Conservation (phyloP, 2,113 vertebrate species). For the Rana temporaria region DNA sequence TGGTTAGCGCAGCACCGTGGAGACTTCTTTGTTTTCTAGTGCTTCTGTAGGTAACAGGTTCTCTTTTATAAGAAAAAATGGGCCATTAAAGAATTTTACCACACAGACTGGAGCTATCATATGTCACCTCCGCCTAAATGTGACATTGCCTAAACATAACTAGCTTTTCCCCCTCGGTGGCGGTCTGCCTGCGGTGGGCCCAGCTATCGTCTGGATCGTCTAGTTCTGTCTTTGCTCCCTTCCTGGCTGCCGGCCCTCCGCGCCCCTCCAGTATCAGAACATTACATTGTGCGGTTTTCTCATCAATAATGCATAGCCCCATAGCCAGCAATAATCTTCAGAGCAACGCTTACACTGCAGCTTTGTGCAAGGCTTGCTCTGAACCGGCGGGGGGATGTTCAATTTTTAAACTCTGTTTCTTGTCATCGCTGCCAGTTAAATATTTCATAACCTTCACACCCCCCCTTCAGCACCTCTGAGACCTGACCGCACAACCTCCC, state of each 20-base stretch:
- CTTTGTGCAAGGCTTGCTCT: constrained; percentile 74
- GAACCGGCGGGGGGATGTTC: constrained; percentile 78
- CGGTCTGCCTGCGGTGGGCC: neutral
- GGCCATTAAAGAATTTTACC: too few species aligned
- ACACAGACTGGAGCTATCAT: too few species aligned
- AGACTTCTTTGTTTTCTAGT: too few species aligned
- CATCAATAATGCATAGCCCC: constrained; percentile 64
- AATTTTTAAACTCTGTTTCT: constrained; percentile 87
- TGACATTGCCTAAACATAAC: too few species aligned
- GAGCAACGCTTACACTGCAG: constrained; percentile 51
- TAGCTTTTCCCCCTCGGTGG: neutral
- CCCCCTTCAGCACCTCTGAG: constrained; percentile 31
- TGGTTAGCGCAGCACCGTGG: too few species aligned
- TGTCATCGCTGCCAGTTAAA: constrained; percentile 84
- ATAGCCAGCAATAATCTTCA: constrained; percentile 57
- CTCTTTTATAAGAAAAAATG: too few species aligned
- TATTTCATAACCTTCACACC: constrained; percentile 85
- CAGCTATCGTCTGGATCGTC: neutral
- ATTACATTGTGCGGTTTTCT: constrained; percentile 59
- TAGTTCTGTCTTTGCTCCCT: constrained; percentile 38
- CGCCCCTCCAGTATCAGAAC: constrained; percentile 61
- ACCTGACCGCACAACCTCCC: constrained; percentile 32
- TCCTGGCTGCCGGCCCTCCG: constrained; percentile 52
- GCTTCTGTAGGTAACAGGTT: too few species aligned
- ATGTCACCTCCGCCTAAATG: too few species aligned